Base-by-base conservation (phyloP, 2,113 vertebrate genomes). In the Shinisaurus crocodilurus region DNA sequence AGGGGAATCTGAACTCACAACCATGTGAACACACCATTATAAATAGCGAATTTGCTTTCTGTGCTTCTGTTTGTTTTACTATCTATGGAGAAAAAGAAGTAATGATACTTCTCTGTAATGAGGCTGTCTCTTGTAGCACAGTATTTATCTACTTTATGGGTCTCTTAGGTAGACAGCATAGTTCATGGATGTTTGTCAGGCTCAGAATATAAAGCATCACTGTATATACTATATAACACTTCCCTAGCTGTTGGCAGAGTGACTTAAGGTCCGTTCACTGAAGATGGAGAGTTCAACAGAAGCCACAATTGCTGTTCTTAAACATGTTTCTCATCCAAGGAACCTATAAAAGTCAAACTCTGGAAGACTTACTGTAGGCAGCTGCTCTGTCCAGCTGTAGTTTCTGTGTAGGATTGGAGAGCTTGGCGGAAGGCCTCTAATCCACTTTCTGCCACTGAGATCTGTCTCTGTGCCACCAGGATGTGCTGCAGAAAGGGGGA, bases 381-480 rank as follows among this genome's bases (percentile, higher is more conserved):
- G 94, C 97, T 98, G 92, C 97, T 97, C 92, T 99, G 98, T 92
- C 97, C 95, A 0, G 98, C 95, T 0, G 98, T 98, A 92, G 97
- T 96, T 54, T 98, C 98, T 5, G 95, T 92, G 45, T 99, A 99
- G 96, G 97, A 97, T 89, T 97, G 96, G 92, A 99, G 97, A 6
- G 98, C 97, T 87, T 97, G 98, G 88, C 93, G 97, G 89, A 99
- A 99, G 90, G 98, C 97, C 91, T 98, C 97, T 20, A 98, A 81
- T 94, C 98, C 89, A 1, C 94, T 96, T 23, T 97, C 97, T 0
- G 93, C 95, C 96, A 99, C 98, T 0, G 96, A 97, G 95, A 99
- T 97, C 97, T 99, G 98, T 94, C 98, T 98, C 97, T 99, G 99
- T 5, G 98, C 98, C 96, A 99, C 97, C 90, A 99, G 97, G 96